Evolutionary conservation across 1,140 invertebrate genomes (phyloP).

Genomic region (Cotesia typhae): DNA sequence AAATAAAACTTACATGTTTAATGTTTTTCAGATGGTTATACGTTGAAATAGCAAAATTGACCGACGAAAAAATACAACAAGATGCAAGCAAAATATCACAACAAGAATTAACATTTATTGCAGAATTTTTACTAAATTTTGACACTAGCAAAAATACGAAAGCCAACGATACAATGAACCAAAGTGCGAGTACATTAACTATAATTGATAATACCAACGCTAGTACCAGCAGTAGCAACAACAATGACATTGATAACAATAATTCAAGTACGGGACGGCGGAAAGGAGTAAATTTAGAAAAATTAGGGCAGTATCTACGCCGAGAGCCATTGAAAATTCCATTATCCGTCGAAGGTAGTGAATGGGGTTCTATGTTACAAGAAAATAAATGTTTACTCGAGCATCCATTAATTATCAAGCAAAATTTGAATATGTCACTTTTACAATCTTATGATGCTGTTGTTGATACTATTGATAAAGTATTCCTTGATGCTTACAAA

Average conservation of each 20-base stretch:
- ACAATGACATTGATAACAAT: conserved; percentile 56
- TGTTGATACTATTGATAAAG: conserved; percentile 72
- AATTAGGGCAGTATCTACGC: conserved; percentile 88
- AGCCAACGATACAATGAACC: too few species aligned
- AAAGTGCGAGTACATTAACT: too few species aligned
- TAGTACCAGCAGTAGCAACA: background rate
- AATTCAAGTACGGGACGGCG: conserved; percentile 64
- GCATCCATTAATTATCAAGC: conserved; percentile 77
- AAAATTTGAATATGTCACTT: conserved; percentile 80
- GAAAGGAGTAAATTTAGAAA: conserved; percentile 83
- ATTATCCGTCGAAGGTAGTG: conserved; percentile 59
- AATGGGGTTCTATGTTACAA: conserved; percentile 80
- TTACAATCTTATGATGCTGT: conserved; percentile 83
- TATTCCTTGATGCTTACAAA: conserved; percentile 77
- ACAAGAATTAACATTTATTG: conserved; percentile 88
- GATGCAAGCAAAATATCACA: conserved; percentile 86
- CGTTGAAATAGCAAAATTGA: conserved; percentile 82
- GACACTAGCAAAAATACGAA: conserved; percentile 55
- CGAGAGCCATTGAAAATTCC: conserved; percentile 64
- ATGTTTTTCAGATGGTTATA: conserved; percentile 75
- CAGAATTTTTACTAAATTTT: conserved; percentile 89
- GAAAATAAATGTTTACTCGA: conserved; percentile 77
- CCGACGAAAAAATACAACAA: conserved; percentile 83
- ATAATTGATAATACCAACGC: background rate
- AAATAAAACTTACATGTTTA: conserved; percentile 22